These are phyloP conservation scores for Scaptomyza flava DNA, from an alignment of 2,888 invertebrate species.

Conservation along the genomic window DNA sequence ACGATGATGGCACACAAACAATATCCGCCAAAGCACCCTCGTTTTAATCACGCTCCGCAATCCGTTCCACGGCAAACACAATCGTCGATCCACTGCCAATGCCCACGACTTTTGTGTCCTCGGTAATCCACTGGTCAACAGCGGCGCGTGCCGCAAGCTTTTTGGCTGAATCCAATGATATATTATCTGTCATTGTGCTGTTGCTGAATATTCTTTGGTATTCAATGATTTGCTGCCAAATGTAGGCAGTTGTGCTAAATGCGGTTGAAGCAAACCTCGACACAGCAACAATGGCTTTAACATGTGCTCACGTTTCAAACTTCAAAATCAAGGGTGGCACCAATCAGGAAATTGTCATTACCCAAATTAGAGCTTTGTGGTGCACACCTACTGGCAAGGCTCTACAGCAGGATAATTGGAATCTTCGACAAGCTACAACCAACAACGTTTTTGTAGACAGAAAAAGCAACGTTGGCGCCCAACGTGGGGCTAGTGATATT, in stretches of 20 bases:
- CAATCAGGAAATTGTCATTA: too few relatives aligned
- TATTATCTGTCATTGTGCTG: conserved; percentile 40
- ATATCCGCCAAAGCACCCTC: conserved; percentile 89
- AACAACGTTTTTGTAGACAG: too few relatives aligned
- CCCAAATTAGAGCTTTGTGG: too few relatives aligned
- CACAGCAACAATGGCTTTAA: conserved; percentile 48
- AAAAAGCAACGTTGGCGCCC: too few relatives aligned
- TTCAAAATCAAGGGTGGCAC: too few relatives aligned
- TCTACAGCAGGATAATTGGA: too few relatives aligned
- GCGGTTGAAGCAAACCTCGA: conserved; percentile 36
- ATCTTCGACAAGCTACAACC: too few relatives aligned
- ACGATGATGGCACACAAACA: conserved; percentile 96
- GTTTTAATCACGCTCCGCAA: conserved; percentile 90
- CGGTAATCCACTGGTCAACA: conserved; percentile 91
- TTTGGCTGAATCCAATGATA: conserved; percentile 87
- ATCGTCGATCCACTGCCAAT: conserved; percentile 98
- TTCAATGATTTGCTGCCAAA: neutral
- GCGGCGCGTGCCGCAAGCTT: conserved; percentile 92
- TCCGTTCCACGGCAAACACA: conserved; percentile 94
- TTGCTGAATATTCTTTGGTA: conserved; percentile 2
- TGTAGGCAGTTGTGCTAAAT: conserved; percentile 19
- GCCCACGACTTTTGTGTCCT: conserved; percentile 91
- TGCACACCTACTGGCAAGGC: too few relatives aligned
- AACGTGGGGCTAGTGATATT: too few relatives aligned
- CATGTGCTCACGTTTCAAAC: conserved; percentile 48